Percentiles rank a stretch among this genome's conserved stretches.
These are phyloP conservation scores for Fulica atra DNA, from an alignment of 2,113 vertebrate species.

Conservation along the genomic window DNA sequence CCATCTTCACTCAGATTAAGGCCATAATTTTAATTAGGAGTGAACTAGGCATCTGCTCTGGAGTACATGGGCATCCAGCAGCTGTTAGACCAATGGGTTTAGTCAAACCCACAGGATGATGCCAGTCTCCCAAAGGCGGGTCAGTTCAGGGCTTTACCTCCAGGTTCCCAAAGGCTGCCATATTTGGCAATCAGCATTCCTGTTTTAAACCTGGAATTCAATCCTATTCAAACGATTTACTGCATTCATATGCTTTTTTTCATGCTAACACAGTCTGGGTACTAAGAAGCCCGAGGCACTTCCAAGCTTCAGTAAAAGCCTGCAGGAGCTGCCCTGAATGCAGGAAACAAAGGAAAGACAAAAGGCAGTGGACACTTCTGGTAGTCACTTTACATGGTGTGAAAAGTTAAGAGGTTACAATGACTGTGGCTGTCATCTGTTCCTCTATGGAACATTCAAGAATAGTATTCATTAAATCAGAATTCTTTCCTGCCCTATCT, in stretches of 20 bases:
- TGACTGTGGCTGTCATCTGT: neutral
- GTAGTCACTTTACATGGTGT: neutral
- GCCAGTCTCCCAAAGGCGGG: neutral
- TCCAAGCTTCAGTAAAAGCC: neutral
- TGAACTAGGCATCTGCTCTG: neutral
- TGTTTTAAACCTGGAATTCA: neutral
- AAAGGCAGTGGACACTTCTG: neutral
- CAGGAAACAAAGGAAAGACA: neutral
- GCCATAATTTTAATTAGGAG: neutral
- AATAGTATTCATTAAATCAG: neutral
- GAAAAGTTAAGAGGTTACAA: neutral
- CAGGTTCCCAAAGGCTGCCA: neutral
- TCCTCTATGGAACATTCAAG: neutral
- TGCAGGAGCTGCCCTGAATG: neutral
- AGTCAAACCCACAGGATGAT: neutral
- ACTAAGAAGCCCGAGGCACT: neutral
- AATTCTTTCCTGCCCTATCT: neutral
- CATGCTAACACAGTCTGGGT: neutral
- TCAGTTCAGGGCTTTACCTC: neutral
- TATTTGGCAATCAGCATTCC: neutral
- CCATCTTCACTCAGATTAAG: neutral
- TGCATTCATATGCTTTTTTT: neutral
- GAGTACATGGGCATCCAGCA: neutral
- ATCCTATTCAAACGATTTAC: neutral
- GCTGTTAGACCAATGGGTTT: neutral